These are phyloP conservation scores for Heliconius hortense DNA, from an alignment of 2,888 invertebrate genomes.

Conservation along the genomic window DNA sequence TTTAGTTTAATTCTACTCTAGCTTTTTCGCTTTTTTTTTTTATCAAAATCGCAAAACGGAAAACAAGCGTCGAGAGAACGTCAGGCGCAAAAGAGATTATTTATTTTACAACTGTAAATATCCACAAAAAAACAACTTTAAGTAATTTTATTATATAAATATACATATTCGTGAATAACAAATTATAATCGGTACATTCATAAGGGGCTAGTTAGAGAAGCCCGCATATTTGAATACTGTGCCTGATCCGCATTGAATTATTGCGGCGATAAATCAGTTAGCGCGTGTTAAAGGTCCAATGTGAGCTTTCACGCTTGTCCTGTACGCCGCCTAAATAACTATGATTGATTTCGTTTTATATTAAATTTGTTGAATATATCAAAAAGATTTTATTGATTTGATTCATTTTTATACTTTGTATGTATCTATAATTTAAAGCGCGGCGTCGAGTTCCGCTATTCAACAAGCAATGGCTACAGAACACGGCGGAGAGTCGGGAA, in stretches of 20 bases:
- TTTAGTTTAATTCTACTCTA: neutral
- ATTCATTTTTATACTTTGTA: neutral
- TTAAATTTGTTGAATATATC: neutral
- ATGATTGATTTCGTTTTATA: slow-evolving; percentile 13
- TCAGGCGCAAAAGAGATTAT: neutral
- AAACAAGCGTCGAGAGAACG: neutral
- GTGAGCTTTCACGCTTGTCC: slow-evolving; percentile 26
- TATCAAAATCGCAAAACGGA: neutral
- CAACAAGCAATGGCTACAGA: too few species aligned
- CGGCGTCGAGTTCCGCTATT: too few species aligned
- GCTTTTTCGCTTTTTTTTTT: neutral
- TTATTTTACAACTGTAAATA: neutral
- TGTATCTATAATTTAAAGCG: neutral
- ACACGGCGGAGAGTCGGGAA: too few species aligned
- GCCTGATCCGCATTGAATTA: slow-evolving; percentile 34
- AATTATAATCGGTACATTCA: slow-evolving; percentile 23
- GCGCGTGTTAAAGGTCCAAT: slow-evolving; percentile 35
- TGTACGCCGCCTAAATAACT: slow-evolving; percentile 10
- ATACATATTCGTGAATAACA: slow-evolving; percentile 16
- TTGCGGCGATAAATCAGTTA: slow-evolving; percentile 39
- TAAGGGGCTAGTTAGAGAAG: slow-evolving; percentile 31
- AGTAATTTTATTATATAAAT: neutral
- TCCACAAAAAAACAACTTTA: neutral
- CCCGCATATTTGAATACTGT: slow-evolving; percentile 43
- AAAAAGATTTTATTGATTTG: neutral